Conservation (phyloP, 2,797 vertebrate species). For the Orestias chungarensis region DNA sequence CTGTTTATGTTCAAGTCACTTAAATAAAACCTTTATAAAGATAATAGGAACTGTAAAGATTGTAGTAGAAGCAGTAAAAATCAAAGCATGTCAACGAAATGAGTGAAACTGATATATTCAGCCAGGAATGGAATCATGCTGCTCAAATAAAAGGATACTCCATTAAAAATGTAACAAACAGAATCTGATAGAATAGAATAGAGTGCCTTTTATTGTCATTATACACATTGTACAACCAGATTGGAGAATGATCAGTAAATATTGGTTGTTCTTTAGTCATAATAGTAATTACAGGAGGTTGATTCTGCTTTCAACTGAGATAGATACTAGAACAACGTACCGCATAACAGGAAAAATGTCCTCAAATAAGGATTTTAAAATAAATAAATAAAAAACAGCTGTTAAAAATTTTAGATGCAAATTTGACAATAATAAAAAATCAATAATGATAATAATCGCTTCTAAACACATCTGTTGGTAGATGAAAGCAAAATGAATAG, state of each 20-base stretch:
- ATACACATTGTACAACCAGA: no score
- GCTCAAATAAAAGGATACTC: neutral
- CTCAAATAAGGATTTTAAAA: neutral
- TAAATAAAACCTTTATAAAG: neutral
- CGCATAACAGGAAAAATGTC: neutral
- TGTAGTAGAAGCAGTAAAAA: neutral
- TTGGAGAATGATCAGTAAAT: neutral
- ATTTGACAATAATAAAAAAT: neutral
- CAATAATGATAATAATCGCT: neutral
- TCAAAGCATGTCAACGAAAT: neutral
- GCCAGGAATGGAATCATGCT: neutral
- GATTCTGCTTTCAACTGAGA: neutral
- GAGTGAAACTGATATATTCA: neutral
- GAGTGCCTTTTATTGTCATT: no score
- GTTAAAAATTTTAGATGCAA: neutral
- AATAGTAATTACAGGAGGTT: neutral
- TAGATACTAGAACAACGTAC: neutral
- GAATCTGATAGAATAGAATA: no score
- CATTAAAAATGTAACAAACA: neutral
- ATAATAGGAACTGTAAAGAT: neutral
- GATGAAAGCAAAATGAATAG: neutral
- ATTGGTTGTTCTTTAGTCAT: neutral
- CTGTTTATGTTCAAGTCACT: neutral
- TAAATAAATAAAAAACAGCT: no score
- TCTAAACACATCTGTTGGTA: neutral